Percentiles rank a stretch among this genome's conserved stretches.
Conservation (phyloP, 2,888 invertebrate genomes). For the Phasia obesa region DNA sequence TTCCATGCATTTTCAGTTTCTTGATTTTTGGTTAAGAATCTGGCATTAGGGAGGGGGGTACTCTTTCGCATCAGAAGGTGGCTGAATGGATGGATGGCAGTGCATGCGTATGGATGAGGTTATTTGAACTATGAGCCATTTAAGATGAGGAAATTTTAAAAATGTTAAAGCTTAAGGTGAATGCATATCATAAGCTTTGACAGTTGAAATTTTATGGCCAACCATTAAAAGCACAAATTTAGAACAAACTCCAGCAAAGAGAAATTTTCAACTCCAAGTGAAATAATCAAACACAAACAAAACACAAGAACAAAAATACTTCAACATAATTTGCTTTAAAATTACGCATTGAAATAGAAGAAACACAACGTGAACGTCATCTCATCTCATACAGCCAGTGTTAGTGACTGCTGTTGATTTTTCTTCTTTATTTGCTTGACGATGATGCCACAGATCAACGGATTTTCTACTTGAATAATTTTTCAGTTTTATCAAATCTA, state of each 20-base stretch:
- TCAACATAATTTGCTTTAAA: conserved; percentile 26
- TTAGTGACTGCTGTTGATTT: conserved; percentile 38
- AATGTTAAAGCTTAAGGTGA: conserved; percentile 56
- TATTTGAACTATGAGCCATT: conserved; percentile 47
- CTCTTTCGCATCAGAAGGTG: neutral
- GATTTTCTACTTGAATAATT: conserved; percentile 81
- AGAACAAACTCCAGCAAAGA: conserved; percentile 13
- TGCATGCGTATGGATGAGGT: conserved; percentile 15
- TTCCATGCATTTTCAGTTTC: conserved; percentile 45
- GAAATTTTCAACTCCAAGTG: conserved; percentile 30
- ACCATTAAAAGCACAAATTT: conserved; percentile 71
- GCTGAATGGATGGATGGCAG: neutral
- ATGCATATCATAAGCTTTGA: conserved; percentile 55
- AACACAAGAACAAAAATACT: neutral
- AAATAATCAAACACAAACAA: conserved; percentile 45
- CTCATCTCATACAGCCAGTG: neutral
- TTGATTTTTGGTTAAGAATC: conserved; percentile 48
- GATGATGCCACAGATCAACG: conserved; percentile 78
- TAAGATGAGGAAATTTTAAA: conserved; percentile 19
- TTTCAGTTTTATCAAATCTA: conserved; percentile 45
- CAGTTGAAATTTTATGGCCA: conserved; percentile 67
- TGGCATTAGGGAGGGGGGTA: conserved; percentile 35
- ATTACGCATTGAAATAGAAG: conserved; percentile 14
- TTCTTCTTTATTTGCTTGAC: conserved; percentile 28
- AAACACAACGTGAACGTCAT: neutral